These are phyloP conservation scores for Xenopus laevis DNA, from an alignment of 2,113 vertebrate genomes.

Conservation along the genomic window DNA sequence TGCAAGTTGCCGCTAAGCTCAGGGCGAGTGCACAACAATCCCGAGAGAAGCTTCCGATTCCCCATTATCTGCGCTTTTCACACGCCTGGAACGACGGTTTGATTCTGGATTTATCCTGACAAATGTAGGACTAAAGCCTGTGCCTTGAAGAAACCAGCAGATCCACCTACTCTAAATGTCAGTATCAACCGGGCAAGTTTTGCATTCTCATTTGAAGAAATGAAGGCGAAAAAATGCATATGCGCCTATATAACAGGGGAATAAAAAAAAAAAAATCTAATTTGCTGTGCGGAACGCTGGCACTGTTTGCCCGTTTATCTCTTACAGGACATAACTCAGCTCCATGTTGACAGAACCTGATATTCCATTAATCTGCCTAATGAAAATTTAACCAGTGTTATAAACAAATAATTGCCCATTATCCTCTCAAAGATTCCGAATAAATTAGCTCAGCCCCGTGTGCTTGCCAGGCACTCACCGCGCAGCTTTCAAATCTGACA, in stretches of 20 bases:
- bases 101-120: constrained; percentile 76
- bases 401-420: constrained; percentile 99
- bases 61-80: constrained; percentile 74
- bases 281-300: constrained; percentile 93
- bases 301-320: constrained; percentile 99
- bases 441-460: constrained; percentile 98
- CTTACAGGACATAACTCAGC: constrained; percentile 98
- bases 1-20: too few species aligned
- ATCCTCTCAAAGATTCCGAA: constrained; percentile 99
- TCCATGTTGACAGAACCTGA: constrained; percentile 99
- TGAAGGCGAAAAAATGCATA: background rate
- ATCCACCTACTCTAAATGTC: constrained; percentile 70
- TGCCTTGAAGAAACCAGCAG: constrained; percentile 64
- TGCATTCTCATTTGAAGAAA: constrained; percentile 90
- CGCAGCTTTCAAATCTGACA: background rate
- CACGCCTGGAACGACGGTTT: constrained; percentile 71
- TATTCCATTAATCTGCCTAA: constrained; percentile 99
- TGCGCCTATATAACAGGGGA: constrained; percentile 2
- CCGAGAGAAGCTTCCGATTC: constrained; percentile 75
- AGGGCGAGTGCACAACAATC: constrained; percentile 58
- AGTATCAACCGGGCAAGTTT: constrained; percentile 57
- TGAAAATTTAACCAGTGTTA: constrained; percentile 99
- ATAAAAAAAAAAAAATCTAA: constrained; percentile 96
- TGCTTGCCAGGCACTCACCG: constrained; percentile 1
- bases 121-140: constrained; percentile 74